Base-by-base conservation (phyloP, 2,888 invertebrate species). In the Hyposoter didymator region DNA sequence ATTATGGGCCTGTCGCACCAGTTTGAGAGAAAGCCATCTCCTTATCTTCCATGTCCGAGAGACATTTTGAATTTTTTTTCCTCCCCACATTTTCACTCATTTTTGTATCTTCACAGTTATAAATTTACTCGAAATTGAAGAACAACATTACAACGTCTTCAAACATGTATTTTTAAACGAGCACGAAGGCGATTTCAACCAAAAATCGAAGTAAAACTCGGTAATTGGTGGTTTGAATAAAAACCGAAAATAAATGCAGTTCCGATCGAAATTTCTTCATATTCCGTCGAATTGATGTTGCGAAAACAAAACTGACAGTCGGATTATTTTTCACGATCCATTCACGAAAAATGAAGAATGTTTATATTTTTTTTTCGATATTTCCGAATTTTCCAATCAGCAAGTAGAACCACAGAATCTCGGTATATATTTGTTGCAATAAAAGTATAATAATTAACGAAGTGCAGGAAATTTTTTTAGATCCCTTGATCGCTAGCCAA, bases 1-100 rank as follows among this genome's bases (percentile, higher is more conserved):
- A 64, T 75, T 74, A 76, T 73, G 79, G 39, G 14, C 64, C 73
- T 49, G 74, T 49, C 67, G 22, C n/a, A n/a, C 62, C 81, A 69
- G 75, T 69, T 52, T 32, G 35, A 84, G 88, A 88, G 88, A 89
- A 89, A 89, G 89, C 74, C 28, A 59, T 19, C 39, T 69, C 66
- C 35, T 62, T 62, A 62, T 75, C 74, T 81, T 59, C 55, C 66
- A 39, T 32, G 43, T 14, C 19, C 52, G 45, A 22, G 69, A 59
- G 35, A 70, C 32, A 17, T 39, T 81, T 79, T 82, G 64, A 72
- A 59, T 59, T 84, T 66, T 78, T 79, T 78, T 55, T 49, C 59
- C 72, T 72, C 73, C 19, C 28, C 35, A 69, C 43, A 47, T 49
- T 39, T 47, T 67, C 10, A 66, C 43, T 73, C 73, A 47, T 78